Base-by-base conservation (phyloP, 2,113 vertebrate genomes). In the Heterochromis multidens region DNA sequence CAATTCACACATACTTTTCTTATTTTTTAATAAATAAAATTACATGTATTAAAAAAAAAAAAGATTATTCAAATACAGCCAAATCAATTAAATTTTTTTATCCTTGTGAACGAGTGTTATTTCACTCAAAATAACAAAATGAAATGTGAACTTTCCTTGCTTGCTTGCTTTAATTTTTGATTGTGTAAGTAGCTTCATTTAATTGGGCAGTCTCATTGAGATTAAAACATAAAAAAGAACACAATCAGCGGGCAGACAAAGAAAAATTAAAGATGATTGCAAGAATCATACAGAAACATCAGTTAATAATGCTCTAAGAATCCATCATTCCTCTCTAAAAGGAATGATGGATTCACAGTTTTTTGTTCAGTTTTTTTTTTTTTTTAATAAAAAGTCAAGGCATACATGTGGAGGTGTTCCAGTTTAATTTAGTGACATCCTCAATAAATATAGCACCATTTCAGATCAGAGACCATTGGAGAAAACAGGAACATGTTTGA, bases 361-460 rank as follows among this genome's bases (percentile, higher is more conserved):
- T 29, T 72, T 29, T 29, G 16, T 70, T 10, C n/a, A n/a, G 37
- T 37, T 49, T 17, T 17, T 27, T 8, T 54, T n/a, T 29, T 19
- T 0, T 23, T 1, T 5, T 8, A 65, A 46, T 40, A 46, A 79
- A 58, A 81, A 58, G 23, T 40, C 21, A 49, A 82, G 59, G 58
- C 62, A 56, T 27, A 2, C 5, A 46, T 29, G 19, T 79, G 83
- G 78, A 87, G 80, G 79, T 80, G 56, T 85, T 87, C 56, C 79
- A 83, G 62, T 61, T 93, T 94, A 93, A 94, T 93, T 93, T 82
- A 81, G 88, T 81, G 80, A 88, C 80, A 90, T 59, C 89, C 58
- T 84, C 62, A 93, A 95, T 94, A 95, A 94, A 95, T 94, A 95
- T 93, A 94, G 92, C 94, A 95, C 93, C 91, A 92, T 89, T 77